Percentiles rank a stretch among this genome's conserved stretches.
These are phyloP conservation scores for Columba guinea DNA, from an alignment of 2,797 vertebrate species.

Conservation along the genomic window DNA sequence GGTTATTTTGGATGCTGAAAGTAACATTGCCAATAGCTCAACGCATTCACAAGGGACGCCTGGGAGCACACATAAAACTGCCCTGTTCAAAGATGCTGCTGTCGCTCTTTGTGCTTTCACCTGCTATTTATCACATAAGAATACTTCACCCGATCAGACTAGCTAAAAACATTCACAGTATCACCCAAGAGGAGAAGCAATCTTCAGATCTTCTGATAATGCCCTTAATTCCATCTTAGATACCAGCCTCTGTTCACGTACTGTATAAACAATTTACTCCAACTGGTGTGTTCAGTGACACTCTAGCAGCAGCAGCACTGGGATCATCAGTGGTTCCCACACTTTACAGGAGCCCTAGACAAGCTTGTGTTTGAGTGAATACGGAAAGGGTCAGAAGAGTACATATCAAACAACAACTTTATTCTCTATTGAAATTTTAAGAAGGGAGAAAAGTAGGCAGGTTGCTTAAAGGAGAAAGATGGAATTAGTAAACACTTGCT, in stretches of 20 bases:
- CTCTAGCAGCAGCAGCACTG: not conserved
- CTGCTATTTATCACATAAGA: not conserved
- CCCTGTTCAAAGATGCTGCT: not conserved
- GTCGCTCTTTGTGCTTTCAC: not conserved
- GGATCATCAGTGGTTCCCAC: not conserved
- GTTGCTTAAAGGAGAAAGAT: not conserved
- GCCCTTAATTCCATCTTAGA: not conserved
- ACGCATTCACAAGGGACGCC: not conserved
- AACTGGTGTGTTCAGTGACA: not conserved
- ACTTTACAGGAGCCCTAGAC: not conserved
- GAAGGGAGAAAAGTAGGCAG: not conserved
- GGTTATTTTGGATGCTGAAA: conserved; percentile 10
- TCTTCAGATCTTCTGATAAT: not conserved
- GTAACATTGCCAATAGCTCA: not conserved
- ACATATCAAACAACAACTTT: not conserved
- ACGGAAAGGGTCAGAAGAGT: not conserved
- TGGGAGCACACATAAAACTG: not conserved
- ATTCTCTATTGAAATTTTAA: not conserved
- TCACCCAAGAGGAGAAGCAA: not conserved
- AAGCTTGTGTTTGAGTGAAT: not conserved
- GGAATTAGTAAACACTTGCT: not conserved
- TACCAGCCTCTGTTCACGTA: not conserved
- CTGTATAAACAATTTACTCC: not conserved
- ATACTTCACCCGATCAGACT: not conserved
- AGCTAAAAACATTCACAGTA: not conserved